A percentile compares a stretch with the other conserved stretches of the same genome.
Conservation (phyloP, 2,113 vertebrate species). For the Hydropotes inermis region DNA sequence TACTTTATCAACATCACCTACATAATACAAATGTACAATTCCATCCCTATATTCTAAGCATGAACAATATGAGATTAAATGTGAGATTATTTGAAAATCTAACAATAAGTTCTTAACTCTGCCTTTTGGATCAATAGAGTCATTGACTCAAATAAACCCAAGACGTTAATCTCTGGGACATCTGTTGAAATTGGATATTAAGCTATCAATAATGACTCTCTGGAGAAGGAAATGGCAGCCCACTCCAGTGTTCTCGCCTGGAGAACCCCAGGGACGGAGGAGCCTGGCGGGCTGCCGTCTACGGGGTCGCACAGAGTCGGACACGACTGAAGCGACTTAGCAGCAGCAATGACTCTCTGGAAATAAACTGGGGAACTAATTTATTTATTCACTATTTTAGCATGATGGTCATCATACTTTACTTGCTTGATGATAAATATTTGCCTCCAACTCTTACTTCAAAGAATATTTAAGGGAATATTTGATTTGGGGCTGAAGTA, state of each 20-base stretch:
- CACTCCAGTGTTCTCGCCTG: background rate
- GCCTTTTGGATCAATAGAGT: background rate
- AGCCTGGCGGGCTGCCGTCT: background rate
- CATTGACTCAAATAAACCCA: constrained; percentile 16
- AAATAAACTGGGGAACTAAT: background rate
- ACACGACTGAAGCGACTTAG: fast-evolving
- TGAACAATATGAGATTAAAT: background rate
- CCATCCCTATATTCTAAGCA: background rate
- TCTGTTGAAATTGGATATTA: background rate
- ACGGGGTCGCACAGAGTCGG: background rate
- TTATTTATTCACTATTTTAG: background rate
- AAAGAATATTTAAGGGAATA: background rate
- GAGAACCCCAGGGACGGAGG: background rate
- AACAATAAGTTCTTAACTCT: constrained; percentile 18
- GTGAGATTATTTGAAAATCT: constrained; percentile 7
- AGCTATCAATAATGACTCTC: background rate
- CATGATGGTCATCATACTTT: background rate
- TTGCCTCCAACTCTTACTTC: background rate
- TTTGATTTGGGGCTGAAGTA: background rate
- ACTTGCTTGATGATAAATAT: background rate
- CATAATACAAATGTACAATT: background rate
- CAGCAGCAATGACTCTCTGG: background rate
- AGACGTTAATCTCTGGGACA: constrained; percentile 1
- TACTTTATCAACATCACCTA: background rate
- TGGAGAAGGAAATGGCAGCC: background rate